Base-by-base conservation (phyloP, 1,140 invertebrate species). In the Pogonomyrmex californicus region DNA sequence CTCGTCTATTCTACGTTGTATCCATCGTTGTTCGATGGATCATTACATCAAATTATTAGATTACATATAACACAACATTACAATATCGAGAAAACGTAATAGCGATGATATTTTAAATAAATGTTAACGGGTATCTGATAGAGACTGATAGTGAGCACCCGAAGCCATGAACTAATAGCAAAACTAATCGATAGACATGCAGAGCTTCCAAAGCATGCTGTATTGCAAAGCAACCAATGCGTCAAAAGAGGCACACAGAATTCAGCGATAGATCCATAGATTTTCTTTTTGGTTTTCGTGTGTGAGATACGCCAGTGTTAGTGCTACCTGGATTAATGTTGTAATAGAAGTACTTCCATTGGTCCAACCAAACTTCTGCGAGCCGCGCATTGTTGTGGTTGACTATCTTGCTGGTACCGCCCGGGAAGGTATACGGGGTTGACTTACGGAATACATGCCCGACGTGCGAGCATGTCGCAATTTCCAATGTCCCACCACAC, bases 381-480 rank as follows among this genome's bases (percentile, higher is more conserved):
- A 99, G 97, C 91, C 99, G 97, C 91, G 98, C 98, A 97, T 99
- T 99, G 97, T 99, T 99, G 96, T 99, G 98, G 97, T 99, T 99
- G 95, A 99, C 98, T 95, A 99, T 99, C 94, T 98, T 98, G 94
- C 98, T 98, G 91, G 99, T 99, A 91, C 99, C 99, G 92, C 99
- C 99, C 85, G 99, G 99, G 96, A 99, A 99, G 91, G 98, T 99
- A 95, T 99, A 99, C 60, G 99, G 99, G 91, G 99, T 99, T 91
- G 99, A 99, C 96, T 99, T 99, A 93, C 99, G 97, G 96, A 99
- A 99, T 90, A 99, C 99, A 96, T 99, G 99, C 91, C 98, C 98
- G 91, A 99, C 98, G 95, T 98, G 98, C 89, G 98, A 98, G 95
- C 98, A 99, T 91, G 98, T 98, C 90, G 97, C 96, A 91, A 99